phyloP scores from a whole-genome alignment of 2,113 vertebrate genomes.

The Polyodon spathula region DNA sequence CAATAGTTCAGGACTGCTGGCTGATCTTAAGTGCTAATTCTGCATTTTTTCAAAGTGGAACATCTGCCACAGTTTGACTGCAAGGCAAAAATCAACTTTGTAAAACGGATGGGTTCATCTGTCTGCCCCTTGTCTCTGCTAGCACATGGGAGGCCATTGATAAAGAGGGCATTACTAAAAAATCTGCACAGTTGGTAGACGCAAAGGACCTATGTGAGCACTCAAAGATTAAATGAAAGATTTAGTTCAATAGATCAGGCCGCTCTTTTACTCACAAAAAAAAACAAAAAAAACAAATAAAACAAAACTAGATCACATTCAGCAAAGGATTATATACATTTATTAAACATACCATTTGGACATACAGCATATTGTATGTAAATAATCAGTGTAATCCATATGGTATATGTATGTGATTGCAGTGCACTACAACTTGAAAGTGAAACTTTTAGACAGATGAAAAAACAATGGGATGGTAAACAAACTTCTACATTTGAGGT shows the following conservation, averaged over 20 bases:
- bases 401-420: too few species aligned
- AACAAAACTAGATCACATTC: not conserved
- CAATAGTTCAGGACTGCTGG: not conserved
- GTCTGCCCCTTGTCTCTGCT: not conserved
- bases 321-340: too few species aligned
- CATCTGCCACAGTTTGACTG: not conserved
- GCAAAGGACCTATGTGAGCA: not conserved
- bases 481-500: too few species aligned
- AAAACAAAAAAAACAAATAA: not conserved
- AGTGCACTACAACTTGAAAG: too few species aligned
- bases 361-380: too few species aligned
- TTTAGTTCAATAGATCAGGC: not conserved
- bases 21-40: not conserved
- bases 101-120: not conserved
- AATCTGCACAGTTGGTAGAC: not conserved
- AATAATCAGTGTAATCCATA: too few species aligned
- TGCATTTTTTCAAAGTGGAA: not conserved
- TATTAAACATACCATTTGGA: too few species aligned
- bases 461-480: too few species aligned
- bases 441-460: too few species aligned
- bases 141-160: too few species aligned
- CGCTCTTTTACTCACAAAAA: not conserved
- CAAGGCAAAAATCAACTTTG: not conserved
- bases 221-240: not conserved
- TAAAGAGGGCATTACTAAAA: not conserved